Evolutionary conservation across 2,888 invertebrate species (phyloP).

Genomic region (Loripinus fragilis): DNA sequence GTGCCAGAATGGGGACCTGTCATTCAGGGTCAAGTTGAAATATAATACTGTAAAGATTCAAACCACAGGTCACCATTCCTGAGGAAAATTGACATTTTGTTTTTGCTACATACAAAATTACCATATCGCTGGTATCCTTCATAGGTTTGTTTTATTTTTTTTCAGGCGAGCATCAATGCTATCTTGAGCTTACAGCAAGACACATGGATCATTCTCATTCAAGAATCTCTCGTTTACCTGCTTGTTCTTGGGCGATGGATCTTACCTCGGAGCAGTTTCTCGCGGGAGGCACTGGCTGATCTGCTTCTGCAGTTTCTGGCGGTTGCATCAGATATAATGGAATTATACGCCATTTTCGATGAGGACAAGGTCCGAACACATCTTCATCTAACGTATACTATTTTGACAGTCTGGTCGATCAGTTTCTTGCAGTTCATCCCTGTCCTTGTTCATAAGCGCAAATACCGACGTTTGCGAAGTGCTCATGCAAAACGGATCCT

Average conservation of each 20-base stretch:
- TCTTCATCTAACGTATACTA: constrained; percentile 73
- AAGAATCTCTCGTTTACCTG: constrained; percentile 62
- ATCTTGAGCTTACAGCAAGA: constrained; percentile 26
- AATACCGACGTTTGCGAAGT: constrained; percentile 36
- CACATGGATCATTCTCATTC: constrained; percentile 62
- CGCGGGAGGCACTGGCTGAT: constrained; percentile 77
- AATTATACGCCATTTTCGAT: constrained; percentile 70
- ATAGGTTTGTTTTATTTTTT: not conserved
- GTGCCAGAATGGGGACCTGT: too few species aligned
- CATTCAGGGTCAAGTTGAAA: too few species aligned
- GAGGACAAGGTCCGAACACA: constrained; percentile 71
- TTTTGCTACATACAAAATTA: too few species aligned
- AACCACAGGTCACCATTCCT: too few species aligned
- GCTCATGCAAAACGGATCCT: constrained; percentile 26
- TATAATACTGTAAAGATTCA: too few species aligned
- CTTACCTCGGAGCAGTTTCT: constrained; percentile 67
- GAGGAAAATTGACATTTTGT: too few species aligned
- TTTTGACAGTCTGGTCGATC: constrained; percentile 78
- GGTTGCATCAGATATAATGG: constrained; percentile 78
- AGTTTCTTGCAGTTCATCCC: constrained; percentile 81
- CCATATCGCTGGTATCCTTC: too few species aligned
- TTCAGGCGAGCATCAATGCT: constrained; percentile 5
- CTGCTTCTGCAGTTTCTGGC: constrained; percentile 81
- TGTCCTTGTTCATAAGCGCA: constrained; percentile 66
- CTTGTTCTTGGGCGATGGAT: constrained; percentile 63